phyloP scores from a whole-genome alignment of 2,797 vertebrate genomes.

The Manis pentadactyla region DNA sequence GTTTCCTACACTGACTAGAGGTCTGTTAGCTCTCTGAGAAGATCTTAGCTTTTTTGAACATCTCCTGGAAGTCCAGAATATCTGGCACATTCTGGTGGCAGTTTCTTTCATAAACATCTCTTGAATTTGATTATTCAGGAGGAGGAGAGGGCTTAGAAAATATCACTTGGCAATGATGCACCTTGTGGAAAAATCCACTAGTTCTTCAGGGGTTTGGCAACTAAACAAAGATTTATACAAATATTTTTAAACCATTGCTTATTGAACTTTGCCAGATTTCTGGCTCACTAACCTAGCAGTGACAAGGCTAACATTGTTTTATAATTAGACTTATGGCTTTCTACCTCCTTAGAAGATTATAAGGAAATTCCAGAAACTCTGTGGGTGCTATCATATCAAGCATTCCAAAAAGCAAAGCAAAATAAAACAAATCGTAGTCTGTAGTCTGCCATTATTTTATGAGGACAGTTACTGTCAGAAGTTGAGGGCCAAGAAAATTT shows the following conservation, averaged over 20 bases:
- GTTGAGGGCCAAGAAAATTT: not conserved
- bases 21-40: not conserved
- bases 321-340: conserved; percentile 47
- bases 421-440: conserved; percentile 7
- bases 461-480: conserved; percentile 48
- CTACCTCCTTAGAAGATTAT: not conserved
- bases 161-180: not conserved
- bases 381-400: conserved; percentile 5
- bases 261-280: conserved; percentile 31
- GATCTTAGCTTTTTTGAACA: not conserved
- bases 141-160: conserved; percentile 3
- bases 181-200: not conserved
- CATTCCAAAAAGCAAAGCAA: conserved; percentile 53
- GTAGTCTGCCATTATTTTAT: not conserved
- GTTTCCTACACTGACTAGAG: not conserved
- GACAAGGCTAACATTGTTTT: conserved; percentile 62
- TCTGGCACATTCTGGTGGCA: not conserved
- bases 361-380: conserved; percentile 69
- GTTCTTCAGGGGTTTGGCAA: conserved; percentile 41
- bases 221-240: conserved; percentile 4
- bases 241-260: conserved; percentile 44
- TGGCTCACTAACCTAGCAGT: conserved; percentile 5
- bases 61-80: not conserved
- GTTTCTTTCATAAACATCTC: not conserved
- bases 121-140: conserved; percentile 19